Conservation (phyloP, 2,888 invertebrate genomes). For the Conus canariensis region DNA sequence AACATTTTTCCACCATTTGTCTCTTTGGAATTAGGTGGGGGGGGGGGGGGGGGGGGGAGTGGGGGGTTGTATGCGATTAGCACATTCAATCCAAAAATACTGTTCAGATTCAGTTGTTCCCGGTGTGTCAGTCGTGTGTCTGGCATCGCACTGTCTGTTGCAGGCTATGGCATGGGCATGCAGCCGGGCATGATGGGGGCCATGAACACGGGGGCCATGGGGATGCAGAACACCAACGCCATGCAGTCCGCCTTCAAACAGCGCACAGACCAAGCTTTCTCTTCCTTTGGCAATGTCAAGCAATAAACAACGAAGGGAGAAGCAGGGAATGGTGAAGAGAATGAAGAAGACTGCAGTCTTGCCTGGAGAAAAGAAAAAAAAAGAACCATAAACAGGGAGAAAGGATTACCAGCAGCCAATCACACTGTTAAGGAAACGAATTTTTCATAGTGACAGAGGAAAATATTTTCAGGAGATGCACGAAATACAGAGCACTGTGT, state of each 20-base stretch:
- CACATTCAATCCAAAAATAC: too few relatives aligned
- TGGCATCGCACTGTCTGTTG: neutral
- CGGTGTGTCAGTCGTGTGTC: too few relatives aligned
- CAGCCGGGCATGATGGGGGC: slow-evolving; percentile 59
- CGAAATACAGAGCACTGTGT: neutral
- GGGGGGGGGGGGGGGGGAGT: too few relatives aligned
- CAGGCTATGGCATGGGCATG: slow-evolving; percentile 51
- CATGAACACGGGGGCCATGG: slow-evolving; percentile 58
- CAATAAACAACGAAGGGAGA: slow-evolving; percentile 48
- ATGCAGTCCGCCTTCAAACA: slow-evolving; percentile 66
- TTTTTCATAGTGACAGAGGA: neutral
- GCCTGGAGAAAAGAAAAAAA: too few relatives aligned
- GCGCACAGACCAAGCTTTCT: slow-evolving; percentile 71
- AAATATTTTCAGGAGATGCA: neutral
- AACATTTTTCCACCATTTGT: too few relatives aligned
- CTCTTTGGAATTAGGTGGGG: too few relatives aligned
- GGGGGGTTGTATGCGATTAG: too few relatives aligned
- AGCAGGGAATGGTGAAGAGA: neutral
- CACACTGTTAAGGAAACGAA: neutral
- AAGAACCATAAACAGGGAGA: neutral
- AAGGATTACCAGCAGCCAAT: neutral
- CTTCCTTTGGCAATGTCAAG: slow-evolving; percentile 66
- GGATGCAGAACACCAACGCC: slow-evolving; percentile 57
- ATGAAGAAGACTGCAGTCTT: neutral
- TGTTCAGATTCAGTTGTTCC: too few relatives aligned